A percentile compares a stretch with the other conserved stretches of the same genome.
phyloP scores from a whole-genome alignment of 2,113 vertebrate genomes.

The Phalacrocorax aristotelis region DNA sequence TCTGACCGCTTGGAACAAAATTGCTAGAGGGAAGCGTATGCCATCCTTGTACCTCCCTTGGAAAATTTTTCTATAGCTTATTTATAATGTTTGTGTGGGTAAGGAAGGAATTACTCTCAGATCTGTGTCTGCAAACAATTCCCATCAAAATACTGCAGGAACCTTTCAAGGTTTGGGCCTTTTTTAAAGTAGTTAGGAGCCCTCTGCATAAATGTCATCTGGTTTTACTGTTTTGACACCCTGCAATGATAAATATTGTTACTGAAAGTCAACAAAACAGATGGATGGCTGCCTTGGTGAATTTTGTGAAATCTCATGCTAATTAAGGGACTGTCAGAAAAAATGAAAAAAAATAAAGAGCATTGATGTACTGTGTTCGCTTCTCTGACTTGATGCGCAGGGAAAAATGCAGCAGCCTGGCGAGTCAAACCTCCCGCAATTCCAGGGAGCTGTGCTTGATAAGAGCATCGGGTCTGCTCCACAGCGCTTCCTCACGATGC shows the following conservation, averaged over 20 bases:
- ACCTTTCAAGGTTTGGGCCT: slow-evolving; percentile 47
- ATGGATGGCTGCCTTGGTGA: slow-evolving; percentile 61
- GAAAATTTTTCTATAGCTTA: not conserved
- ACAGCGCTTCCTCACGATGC: not conserved
- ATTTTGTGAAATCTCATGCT: slow-evolving; percentile 61
- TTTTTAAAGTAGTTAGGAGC: slow-evolving; percentile 31
- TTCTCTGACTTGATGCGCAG: not conserved
- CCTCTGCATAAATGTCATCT: slow-evolving; percentile 57
- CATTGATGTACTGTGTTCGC: not conserved
- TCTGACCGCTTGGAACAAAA: not conserved
- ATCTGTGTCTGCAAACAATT: slow-evolving; percentile 36
- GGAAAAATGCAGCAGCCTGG: not conserved
- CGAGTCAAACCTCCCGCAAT: not conserved
- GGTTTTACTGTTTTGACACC: slow-evolving; percentile 70
- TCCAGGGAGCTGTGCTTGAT: not conserved
- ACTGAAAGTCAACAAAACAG: slow-evolving; percentile 60
- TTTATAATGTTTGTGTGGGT: slow-evolving; percentile 30
- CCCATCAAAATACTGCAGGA: not conserved
- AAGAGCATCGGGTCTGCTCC: not conserved
- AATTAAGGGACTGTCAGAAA: slow-evolving; percentile 53
- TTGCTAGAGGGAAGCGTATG: not conserved
- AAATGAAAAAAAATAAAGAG: not conserved
- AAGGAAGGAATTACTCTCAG: slow-evolving; percentile 30
- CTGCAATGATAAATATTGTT: slow-evolving; percentile 63
- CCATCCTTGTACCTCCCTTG: not conserved